Evolutionary conservation across 2,888 invertebrate species (phyloP).

Genomic region (Noctua fimbriata): DNA sequence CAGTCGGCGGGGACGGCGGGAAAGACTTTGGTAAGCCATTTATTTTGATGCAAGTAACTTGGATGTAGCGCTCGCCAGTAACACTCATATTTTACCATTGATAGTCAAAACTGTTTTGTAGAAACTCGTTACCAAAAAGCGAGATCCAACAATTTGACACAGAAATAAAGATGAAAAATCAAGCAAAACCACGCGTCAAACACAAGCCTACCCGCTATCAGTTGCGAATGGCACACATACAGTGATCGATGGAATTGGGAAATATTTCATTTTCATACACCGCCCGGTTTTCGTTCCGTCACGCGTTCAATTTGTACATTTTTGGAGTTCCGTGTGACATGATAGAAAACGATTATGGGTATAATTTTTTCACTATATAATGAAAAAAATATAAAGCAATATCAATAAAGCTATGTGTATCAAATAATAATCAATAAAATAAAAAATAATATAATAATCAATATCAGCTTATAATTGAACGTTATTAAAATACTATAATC

Average conservation of each 20-base stretch:
- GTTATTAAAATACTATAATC: neutral
- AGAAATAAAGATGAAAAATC: neutral
- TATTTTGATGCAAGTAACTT: neutral
- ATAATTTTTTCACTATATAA: neutral
- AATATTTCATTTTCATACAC: conserved; percentile 70
- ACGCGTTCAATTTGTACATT: conserved; percentile 62
- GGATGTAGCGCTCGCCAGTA: neutral
- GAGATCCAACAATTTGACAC: neutral
- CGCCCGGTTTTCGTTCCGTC: conserved; percentile 55
- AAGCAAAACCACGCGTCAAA: conserved; percentile 39
- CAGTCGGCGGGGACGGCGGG: neutral
- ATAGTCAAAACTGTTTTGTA: neutral
- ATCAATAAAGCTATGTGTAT: neutral
- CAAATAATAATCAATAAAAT: too few species aligned
- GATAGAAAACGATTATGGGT: neutral
- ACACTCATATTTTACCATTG: neutral
- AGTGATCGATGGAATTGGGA: conserved; percentile 70
- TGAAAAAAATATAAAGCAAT: neutral
- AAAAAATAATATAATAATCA: neutral
- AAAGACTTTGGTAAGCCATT: neutral
- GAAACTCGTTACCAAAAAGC: neutral
- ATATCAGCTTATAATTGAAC: neutral
- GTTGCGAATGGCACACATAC: conserved; percentile 54
- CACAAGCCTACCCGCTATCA: conserved; percentile 44
- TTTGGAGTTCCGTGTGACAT: conserved; percentile 21